Conservation (phyloP, 2,113 vertebrate genomes). For the Orycteropus afer region DNA sequence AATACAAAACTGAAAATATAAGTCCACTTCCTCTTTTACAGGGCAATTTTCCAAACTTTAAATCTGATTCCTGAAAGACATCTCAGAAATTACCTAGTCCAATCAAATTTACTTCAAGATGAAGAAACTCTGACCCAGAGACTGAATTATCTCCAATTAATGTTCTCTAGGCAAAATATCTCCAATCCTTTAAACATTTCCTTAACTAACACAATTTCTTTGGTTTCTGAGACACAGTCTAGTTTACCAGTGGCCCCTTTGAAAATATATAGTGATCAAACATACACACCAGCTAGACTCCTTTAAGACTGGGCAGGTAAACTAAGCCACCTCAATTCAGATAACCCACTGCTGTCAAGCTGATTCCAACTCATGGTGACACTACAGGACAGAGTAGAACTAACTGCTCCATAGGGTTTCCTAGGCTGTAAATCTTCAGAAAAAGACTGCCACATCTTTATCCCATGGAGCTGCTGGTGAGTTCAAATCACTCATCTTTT, state of each 20-base stretch:
- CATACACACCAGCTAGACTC: not conserved
- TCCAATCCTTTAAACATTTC: constrained; percentile 18
- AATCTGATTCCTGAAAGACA: constrained; percentile 39
- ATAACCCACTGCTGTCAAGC: not conserved
- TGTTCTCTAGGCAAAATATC: constrained; percentile 14
- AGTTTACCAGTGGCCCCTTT: not conserved
- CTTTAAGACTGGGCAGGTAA: not conserved
- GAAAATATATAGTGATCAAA: constrained; percentile 32
- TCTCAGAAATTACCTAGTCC: constrained; percentile 13
- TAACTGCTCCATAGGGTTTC: too few relatives aligned
- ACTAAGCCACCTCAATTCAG: not conserved
- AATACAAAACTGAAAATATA: constrained; percentile 28
- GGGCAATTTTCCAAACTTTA: constrained; percentile 46
- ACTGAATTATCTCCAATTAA: not conserved
- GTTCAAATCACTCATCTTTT: too few relatives aligned
- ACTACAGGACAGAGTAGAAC: too few relatives aligned
- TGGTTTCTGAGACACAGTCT: not conserved
- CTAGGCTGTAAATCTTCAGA: too few relatives aligned
- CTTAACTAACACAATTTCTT: not conserved
- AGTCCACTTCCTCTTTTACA: constrained; percentile 18
- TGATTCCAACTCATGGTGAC: too few relatives aligned
- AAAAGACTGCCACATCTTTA: too few relatives aligned
- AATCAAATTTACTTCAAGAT: constrained; percentile 25
- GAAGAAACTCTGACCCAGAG: constrained; percentile 1
- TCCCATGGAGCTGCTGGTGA: too few relatives aligned